Evolutionary conservation across 1,140 invertebrate genomes (phyloP).

Genomic region (Thaumatotibia leucotreta): DNA sequence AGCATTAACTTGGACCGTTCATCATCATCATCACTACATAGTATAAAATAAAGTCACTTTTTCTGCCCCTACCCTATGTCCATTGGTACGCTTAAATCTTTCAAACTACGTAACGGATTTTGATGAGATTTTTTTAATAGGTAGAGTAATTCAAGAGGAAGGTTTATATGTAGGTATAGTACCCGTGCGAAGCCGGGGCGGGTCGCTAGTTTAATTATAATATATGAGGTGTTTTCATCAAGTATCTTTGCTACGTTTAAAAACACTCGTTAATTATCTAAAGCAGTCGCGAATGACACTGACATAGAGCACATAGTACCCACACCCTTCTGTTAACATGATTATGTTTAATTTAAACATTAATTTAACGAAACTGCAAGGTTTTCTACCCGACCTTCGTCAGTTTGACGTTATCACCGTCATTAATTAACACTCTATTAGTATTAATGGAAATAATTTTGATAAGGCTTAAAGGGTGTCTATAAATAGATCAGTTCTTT

Average conservation of each 20-base stretch:
- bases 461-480: background rate
- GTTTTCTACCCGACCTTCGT: background rate
- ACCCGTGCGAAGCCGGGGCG: too few species aligned
- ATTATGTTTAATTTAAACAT: background rate
- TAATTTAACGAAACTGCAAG: background rate
- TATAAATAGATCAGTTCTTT: background rate
- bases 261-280: background rate
- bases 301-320: background rate
- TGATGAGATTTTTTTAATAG: too few species aligned
- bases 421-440: background rate
- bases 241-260: background rate
- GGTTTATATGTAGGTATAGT: too few species aligned
- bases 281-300: background rate
- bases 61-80: too few species aligned
- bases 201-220: background rate
- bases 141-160: too few species aligned
- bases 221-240: background rate
- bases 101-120: too few species aligned
- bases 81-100: too few species aligned
- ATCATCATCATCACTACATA: too few species aligned
- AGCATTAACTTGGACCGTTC: too few species aligned
- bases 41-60: too few species aligned
- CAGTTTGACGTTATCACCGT: background rate
- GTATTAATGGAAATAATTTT: background rate
- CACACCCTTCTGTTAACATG: background rate